Base-by-base conservation (phyloP, 2,888 invertebrate genomes). In the Idaea aversata region DNA sequence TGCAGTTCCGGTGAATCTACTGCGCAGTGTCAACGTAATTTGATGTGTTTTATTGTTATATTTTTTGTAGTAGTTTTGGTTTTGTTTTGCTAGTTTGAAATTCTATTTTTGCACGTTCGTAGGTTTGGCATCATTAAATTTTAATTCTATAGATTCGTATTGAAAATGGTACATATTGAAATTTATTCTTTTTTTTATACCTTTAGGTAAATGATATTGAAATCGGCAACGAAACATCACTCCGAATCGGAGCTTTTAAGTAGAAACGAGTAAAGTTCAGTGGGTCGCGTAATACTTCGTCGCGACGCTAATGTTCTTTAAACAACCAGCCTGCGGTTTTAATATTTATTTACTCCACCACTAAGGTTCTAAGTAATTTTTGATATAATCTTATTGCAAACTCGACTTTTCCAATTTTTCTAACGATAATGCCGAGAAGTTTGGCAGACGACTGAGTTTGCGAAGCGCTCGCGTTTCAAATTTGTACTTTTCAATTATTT, bases 401-500 rank as follows among this genome's bases (percentile, higher is more conserved):
- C 74, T 77, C 70, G 76, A 81, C 77, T 80, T 83, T 83, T 77
- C 76, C 74, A 77, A 79, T 86, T 86, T 84, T 86, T 83, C 78
- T 82, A 81, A 82, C 80, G 81, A 79, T 83, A 83, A 85, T 78
- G 79, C 81, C 74, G 77, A 76, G 74, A 85, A 84, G 79, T 84
- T 82, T 70, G 75, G 72, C 79, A 77, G 77, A 74, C 74, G 78
- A 77, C 71, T 69, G 75, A 73, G 75, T 76, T 76, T 76, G 70
- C 72, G 71, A 66, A 69, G 75, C 73, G 74, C 70, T 75, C 78
- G 78, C 77, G 77, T 79, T 84, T 79, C 75, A 79, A 82, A 82
- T 83, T 82, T 81, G 81, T 84, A 85, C 84, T 86, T 82, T 85
- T 85, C 85, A 85, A 86, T 84, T 84, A 85, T 84, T 79, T 79